A percentile compares a stretch with the other conserved stretches of the same genome.
Evolutionary conservation across 1,140 invertebrate genomes (phyloP).

Genomic region (Lordiphosa stackelbergi): DNA sequence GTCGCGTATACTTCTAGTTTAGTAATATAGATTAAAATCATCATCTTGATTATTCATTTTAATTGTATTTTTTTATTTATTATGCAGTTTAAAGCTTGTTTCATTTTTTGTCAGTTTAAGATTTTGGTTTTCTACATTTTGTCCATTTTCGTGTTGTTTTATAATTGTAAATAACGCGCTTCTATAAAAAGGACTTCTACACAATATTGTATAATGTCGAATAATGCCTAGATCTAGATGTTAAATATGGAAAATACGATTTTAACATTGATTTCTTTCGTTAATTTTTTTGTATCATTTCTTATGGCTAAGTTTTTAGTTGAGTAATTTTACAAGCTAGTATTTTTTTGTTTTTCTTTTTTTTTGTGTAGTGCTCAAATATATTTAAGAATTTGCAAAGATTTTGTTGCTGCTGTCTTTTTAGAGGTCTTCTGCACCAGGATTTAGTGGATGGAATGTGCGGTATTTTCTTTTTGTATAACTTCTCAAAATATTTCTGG

Average conservation of each 20-base stretch:
- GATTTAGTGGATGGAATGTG: conserved; percentile 49
- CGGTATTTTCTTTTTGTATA: conserved; percentile 25
- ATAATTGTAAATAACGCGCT: conserved; percentile 58
- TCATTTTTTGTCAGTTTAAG: conserved; percentile 39
- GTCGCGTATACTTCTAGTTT: neutral
- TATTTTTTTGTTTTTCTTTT: conserved; percentile 51
- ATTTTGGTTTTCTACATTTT: conserved; percentile 51
- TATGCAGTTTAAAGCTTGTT: conserved; percentile 65
- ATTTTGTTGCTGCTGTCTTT: conserved; percentile 27
- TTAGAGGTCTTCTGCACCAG: conserved; percentile 3
- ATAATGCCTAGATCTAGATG: conserved; percentile 62
- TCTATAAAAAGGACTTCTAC: conserved; percentile 62
- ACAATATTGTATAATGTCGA: conserved; percentile 62
- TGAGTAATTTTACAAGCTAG: conserved; percentile 50
- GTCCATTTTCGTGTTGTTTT: conserved; percentile 43
- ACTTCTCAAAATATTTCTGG: conserved; percentile 41
- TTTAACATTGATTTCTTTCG: conserved; percentile 30
- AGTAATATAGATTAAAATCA: neutral
- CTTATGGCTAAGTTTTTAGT: conserved; percentile 51
- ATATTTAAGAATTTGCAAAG: conserved; percentile 49
- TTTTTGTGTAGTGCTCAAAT: conserved; percentile 51
- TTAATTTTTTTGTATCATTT: conserved; percentile 8
- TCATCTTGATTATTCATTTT: neutral
- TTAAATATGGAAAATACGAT: conserved; percentile 68
- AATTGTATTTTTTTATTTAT: conserved; percentile 34